Conservation (phyloP, 2,797 vertebrate species). For the Lerista edwardsae region DNA sequence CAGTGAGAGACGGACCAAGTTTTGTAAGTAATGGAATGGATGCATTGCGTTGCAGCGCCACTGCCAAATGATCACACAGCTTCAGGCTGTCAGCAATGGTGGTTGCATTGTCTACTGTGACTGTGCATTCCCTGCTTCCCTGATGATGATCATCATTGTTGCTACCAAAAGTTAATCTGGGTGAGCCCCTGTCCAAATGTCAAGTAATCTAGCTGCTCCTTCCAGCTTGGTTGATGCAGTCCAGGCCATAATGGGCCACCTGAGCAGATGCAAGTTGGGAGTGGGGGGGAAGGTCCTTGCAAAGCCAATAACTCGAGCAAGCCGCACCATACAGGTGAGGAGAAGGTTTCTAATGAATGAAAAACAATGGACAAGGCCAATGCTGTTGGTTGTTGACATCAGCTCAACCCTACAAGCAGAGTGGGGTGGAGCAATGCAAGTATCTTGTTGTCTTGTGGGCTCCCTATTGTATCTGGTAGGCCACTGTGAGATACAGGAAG, state of each 20-base stretch:
- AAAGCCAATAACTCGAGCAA: background rate
- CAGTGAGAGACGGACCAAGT: background rate
- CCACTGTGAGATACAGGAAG: no score
- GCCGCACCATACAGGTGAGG: background rate
- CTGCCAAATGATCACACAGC: background rate
- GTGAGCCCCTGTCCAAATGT: background rate
- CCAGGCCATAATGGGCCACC: background rate
- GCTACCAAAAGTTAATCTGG: background rate
- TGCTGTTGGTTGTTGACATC: no score
- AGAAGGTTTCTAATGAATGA: no score
- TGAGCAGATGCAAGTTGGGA: no score
- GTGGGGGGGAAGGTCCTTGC: background rate
- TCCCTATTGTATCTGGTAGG: no score
- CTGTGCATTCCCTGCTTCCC: background rate
- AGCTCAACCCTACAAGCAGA: no score
- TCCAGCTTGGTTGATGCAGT: background rate
- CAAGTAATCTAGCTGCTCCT: background rate
- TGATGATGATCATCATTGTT: background rate
- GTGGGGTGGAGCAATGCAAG: no score
- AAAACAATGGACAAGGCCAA: no score
- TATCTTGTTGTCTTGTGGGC: no score
- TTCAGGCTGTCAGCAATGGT: background rate
- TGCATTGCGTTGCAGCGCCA: background rate
- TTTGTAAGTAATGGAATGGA: conserved; percentile 23
- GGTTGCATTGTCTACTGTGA: background rate